These are phyloP conservation scores for Taurulus bubalis DNA, from an alignment of 2,113 vertebrate species.

Conservation along the genomic window DNA sequence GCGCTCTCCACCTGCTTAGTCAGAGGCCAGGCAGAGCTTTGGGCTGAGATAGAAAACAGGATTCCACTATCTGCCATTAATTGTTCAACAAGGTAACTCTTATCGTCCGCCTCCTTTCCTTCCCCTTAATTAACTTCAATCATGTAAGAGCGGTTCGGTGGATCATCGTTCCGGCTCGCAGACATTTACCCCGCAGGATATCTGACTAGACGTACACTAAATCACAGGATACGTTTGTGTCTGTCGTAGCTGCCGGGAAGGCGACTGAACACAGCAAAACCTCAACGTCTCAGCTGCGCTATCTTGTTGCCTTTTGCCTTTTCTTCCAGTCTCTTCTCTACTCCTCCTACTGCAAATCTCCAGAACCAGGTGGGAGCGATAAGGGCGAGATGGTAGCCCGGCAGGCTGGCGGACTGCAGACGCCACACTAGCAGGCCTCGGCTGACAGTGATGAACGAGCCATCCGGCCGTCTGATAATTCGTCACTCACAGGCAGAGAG, in stretches of 20 bases:
- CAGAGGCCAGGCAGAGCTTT: conserved; percentile 51
- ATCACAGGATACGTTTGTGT: conserved; percentile 35
- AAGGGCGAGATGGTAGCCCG: conserved; percentile 51
- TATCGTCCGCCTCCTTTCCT: conserved; percentile 33
- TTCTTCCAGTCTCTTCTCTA: conserved; percentile 20
- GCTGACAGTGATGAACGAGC: conserved; percentile 83
- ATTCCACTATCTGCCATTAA: conserved; percentile 39
- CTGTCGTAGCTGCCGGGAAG: conserved; percentile 11
- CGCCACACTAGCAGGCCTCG: conserved; percentile 42
- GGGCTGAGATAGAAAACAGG: conserved; percentile 43
- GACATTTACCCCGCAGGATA: conserved; percentile 24
- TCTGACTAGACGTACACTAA: conserved; percentile 33
- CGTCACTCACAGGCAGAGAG: conserved; percentile 79
- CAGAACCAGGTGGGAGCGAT: conserved; percentile 68
- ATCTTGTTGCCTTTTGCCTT: conserved; percentile 24
- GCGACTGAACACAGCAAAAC: conserved; percentile 9
- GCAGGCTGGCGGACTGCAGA: conserved; percentile 52
- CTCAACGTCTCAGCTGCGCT: conserved; percentile 22
- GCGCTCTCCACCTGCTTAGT: conserved; percentile 66
- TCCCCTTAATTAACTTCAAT: conserved; percentile 63
- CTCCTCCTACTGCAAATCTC: conserved; percentile 39
- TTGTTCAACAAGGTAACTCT: conserved; percentile 57
- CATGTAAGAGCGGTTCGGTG: conserved; percentile 40
- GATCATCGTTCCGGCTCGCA: conserved; percentile 8
- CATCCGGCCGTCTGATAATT: conserved; percentile 79